Evolutionary conservation across 2,113 vertebrate species (phyloP).

Genomic region (Xenopus laevis): DNA sequence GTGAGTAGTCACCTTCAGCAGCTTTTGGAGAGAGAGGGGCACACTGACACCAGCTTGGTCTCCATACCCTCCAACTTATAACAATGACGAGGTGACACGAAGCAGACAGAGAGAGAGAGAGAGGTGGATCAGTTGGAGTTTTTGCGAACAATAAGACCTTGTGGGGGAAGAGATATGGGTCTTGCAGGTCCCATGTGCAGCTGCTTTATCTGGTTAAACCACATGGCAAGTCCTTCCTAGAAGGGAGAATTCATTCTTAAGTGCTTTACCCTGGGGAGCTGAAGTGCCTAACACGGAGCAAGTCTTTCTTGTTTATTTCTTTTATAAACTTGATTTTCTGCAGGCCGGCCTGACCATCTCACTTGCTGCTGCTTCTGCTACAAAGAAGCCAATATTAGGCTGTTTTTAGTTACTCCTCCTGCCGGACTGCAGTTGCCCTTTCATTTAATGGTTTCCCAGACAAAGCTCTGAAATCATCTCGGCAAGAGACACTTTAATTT

Average conservation of each 20-base stretch:
- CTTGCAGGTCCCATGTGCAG: not conserved
- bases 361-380: not conserved
- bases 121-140: not conserved
- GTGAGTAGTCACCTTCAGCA: not conserved
- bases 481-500: not conserved
- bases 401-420: not conserved
- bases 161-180: slow-evolving; percentile 2
- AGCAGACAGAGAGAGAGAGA: no score
- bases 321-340: not conserved
- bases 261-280: slow-evolving; percentile 1
- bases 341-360: not conserved
- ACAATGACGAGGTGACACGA: no score
- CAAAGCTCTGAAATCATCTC: not conserved
- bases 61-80: not conserved
- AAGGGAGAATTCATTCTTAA: not conserved
- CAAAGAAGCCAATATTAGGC: not conserved
- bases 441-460: not conserved
- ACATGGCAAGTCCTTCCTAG: slow-evolving; percentile 1
- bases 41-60: not conserved
- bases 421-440: not conserved
- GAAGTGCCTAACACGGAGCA: not conserved
- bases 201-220: slow-evolving; percentile 21
- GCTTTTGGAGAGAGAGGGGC: not conserved
- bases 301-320: slow-evolving; percentile 3
- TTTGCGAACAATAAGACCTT: not conserved